A percentile compares a stretch with the other conserved stretches of the same genome.
Evolutionary conservation across 1,140 invertebrate genomes (phyloP).

Genomic region (Formica selysi): DNA sequence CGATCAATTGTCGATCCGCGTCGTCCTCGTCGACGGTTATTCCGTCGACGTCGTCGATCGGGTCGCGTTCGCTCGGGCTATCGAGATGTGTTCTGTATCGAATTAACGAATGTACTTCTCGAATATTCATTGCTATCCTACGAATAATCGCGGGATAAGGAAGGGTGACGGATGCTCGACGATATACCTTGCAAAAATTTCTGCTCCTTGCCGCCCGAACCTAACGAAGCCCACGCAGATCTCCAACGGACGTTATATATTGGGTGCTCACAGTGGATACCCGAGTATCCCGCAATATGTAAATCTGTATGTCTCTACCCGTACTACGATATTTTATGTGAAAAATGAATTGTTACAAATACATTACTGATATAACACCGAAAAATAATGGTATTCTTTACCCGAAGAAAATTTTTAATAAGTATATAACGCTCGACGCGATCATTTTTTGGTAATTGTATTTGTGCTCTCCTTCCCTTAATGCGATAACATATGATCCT

Average conservation of each 20-base stretch:
- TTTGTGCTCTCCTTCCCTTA: background rate
- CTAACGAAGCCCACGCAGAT: slow-evolving; percentile 59
- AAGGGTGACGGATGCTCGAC: slow-evolving; percentile 62
- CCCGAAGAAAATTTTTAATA: slow-evolving; percentile 1
- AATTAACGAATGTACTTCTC: slow-evolving; percentile 70
- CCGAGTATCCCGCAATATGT: slow-evolving; percentile 64
- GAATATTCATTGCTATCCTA: slow-evolving; percentile 65
- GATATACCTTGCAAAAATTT: slow-evolving; percentile 8
- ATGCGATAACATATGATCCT: background rate
- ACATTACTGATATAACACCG: slow-evolving; percentile 62
- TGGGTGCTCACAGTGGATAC: slow-evolving; percentile 60
- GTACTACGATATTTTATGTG: slow-evolving; percentile 64
- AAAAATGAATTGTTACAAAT: slow-evolving; percentile 64
- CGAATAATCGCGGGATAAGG: slow-evolving; percentile 53
- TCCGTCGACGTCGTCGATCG: slow-evolving; percentile 36
- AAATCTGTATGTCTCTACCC: slow-evolving; percentile 62
- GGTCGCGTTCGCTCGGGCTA: slow-evolving; percentile 70
- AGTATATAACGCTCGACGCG: background rate
- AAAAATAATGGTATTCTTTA: slow-evolving; percentile 36
- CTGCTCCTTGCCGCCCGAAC: background rate
- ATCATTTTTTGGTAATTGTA: background rate
- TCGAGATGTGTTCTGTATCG: slow-evolving; percentile 77
- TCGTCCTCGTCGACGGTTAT: slow-evolving; percentile 46
- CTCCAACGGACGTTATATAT: slow-evolving; percentile 50
- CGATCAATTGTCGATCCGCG: slow-evolving; percentile 56